Conservation (phyloP, 1,140 invertebrate species). For the Hermetia illucens region DNA sequence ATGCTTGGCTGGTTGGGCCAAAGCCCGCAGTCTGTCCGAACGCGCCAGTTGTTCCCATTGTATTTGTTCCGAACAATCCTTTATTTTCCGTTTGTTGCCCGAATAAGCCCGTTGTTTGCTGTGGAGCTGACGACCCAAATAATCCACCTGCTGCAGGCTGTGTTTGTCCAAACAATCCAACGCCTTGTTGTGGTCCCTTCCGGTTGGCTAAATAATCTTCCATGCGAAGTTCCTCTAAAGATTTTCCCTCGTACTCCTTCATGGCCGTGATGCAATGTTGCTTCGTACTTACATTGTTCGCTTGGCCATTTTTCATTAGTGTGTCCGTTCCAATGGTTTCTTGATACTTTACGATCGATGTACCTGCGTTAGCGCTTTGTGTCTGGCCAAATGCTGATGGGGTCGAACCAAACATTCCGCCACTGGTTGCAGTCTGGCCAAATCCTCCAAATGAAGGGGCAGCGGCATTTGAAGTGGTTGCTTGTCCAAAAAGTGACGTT, state of each 20-base stretch:
- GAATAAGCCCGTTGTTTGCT: constrained; percentile 19
- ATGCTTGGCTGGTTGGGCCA: constrained; percentile 24
- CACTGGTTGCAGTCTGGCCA: constrained; percentile 38
- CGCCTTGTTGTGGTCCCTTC: constrained; percentile 47
- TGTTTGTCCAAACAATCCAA: constrained; percentile 7
- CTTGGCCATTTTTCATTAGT: constrained; percentile 73
- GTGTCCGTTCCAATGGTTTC: constrained; percentile 79
- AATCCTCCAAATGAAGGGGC: constrained; percentile 37
- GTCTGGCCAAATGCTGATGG: constrained; percentile 24
- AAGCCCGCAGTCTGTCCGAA: constrained; percentile 31
- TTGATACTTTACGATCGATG: constrained; percentile 68
- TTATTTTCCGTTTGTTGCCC: constrained; percentile 19
- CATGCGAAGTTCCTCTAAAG: constrained; percentile 79
- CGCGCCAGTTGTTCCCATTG: constrained; percentile 21
- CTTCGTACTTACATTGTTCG: constrained; percentile 71
- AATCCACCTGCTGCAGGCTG: constrained; percentile 32
- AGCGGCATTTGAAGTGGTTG: constrained; percentile 30
- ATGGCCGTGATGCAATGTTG: constrained; percentile 94
- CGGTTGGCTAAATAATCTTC: constrained; percentile 87
- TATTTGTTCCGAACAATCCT: constrained; percentile 28
- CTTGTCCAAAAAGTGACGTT: constrained; percentile 40
- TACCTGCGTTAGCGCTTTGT: constrained; percentile 40
- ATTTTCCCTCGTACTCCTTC: constrained; percentile 95
- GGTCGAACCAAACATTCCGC: constrained; percentile 43
- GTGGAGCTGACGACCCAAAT: constrained; percentile 35